Percentiles rank a stretch among this genome's conserved stretches.
These are phyloP conservation scores for Meta bourneti DNA, from an alignment of 2,888 invertebrate genomes.

Conservation along the genomic window DNA sequence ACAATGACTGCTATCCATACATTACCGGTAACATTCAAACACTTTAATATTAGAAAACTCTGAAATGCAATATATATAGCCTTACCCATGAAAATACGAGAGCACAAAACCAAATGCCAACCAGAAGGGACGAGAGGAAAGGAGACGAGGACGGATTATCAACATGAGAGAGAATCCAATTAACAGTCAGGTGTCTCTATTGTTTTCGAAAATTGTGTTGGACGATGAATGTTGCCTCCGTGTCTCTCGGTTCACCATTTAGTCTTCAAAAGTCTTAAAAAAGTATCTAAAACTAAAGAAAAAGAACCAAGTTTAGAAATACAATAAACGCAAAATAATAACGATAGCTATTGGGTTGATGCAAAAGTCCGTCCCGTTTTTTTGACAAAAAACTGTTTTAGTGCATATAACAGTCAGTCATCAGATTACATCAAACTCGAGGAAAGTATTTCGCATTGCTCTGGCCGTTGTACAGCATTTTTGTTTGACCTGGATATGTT, in stretches of 20 bases:
- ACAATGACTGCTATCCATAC: too few relatives aligned
- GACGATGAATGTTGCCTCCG: background rate
- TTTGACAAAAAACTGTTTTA: too few relatives aligned
- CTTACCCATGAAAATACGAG: slow-evolving; percentile 35
- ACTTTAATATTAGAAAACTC: background rate
- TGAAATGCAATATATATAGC: background rate
- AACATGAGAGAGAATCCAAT: slow-evolving; percentile 15
- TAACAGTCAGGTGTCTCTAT: slow-evolving; percentile 32
- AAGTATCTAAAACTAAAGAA: background rate
- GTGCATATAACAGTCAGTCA: too few relatives aligned
- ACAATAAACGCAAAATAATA: too few relatives aligned
- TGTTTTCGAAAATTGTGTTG: background rate
- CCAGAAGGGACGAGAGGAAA: slow-evolving; percentile 24
- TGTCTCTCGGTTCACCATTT: slow-evolving; percentile 26
- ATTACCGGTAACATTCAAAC: too few relatives aligned
- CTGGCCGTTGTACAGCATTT: too few relatives aligned
- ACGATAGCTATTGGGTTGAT: too few relatives aligned
- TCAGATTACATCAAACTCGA: too few relatives aligned
- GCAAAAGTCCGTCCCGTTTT: too few relatives aligned
- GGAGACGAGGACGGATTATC: slow-evolving; percentile 38
- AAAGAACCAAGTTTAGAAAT: too few relatives aligned
- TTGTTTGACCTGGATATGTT: too few relatives aligned
- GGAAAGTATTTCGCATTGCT: too few relatives aligned
- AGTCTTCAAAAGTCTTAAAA: background rate
- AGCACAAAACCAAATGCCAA: slow-evolving; percentile 34